A percentile compares a stretch with the other conserved stretches of the same genome.
Evolutionary conservation across 2,888 invertebrate species (phyloP).

Genomic region (Drosophila borealis): DNA sequence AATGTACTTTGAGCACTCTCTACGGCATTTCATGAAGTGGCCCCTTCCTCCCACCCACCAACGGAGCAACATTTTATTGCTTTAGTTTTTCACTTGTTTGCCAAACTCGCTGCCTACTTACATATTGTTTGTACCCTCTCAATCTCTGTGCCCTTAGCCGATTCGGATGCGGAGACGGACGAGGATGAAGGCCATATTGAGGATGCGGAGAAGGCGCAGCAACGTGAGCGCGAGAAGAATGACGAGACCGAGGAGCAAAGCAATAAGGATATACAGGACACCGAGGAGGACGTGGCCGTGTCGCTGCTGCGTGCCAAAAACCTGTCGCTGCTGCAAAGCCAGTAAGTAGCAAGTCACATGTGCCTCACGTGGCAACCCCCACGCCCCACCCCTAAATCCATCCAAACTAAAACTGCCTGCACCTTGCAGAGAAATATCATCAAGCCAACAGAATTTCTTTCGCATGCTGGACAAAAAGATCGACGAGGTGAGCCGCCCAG

Average conservation of each 20-base stretch:
- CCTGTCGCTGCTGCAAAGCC: constrained; percentile 86
- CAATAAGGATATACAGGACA: constrained; percentile 83
- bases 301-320: constrained; percentile 85
- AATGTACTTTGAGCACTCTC: constrained; percentile 14
- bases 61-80: constrained; percentile 34
- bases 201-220: constrained; percentile 82
- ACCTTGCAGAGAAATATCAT: constrained; percentile 92
- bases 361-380: constrained; percentile 1
- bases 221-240: constrained; percentile 82
- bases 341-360: constrained; percentile 83
- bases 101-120: constrained; percentile 22
- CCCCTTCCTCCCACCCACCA: no score
- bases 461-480: constrained; percentile 97
- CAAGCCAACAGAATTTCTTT: constrained; percentile 96
- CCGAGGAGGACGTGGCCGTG: constrained; percentile 84
- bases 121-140: not conserved
- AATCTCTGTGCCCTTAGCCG: constrained; percentile 67
- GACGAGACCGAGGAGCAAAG: constrained; percentile 83
- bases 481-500: constrained; percentile 88
- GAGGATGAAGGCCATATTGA: constrained; percentile 85
- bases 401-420: constrained; percentile 65
- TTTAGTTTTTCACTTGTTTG: constrained; percentile 37
- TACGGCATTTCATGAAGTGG: constrained; percentile 15
- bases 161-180: constrained; percentile 85
- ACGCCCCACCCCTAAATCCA: constrained; percentile 14